Conservation (phyloP, 2,888 invertebrate genomes). For the Caradrina clavipalpis region DNA sequence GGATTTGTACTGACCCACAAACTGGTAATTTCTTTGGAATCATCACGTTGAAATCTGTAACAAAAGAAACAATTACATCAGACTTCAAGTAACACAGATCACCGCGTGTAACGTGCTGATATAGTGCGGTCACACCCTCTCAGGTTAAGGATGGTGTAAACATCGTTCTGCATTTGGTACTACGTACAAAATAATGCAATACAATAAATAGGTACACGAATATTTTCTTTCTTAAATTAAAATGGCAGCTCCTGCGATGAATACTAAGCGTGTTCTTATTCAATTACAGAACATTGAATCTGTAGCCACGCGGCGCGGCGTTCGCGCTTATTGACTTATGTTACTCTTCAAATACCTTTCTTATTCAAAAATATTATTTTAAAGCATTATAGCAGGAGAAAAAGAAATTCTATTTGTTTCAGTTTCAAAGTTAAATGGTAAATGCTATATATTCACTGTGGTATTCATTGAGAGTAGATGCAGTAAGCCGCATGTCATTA, state of each 20-base stretch:
- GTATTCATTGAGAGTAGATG: too few species aligned
- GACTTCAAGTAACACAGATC: not conserved
- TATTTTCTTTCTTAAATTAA: constrained; percentile 21
- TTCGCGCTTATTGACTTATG: constrained; percentile 15
- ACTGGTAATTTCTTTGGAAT: constrained; percentile 30
- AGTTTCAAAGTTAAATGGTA: too few species aligned
- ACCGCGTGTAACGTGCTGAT: too few species aligned
- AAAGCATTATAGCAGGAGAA: not conserved
- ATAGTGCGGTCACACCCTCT: too few species aligned
- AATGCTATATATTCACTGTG: not conserved
- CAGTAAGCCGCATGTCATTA: too few species aligned
- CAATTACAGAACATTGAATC: constrained; percentile 31
- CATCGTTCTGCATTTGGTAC: not conserved
- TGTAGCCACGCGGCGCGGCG: constrained; percentile 8
- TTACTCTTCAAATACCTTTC: constrained; percentile 4
- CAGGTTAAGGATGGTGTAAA: too few species aligned
- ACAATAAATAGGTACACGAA: not conserved
- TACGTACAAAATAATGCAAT: not conserved
- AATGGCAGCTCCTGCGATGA: constrained; percentile 16
- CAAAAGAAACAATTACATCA: constrained; percentile 39
- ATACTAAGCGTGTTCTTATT: constrained; percentile 44
- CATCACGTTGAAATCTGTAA: constrained; percentile 58
- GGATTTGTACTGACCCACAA: constrained; percentile 52
- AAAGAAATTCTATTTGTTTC: not conserved
- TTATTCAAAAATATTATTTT: not conserved